Evolutionary conservation across 64 coral and sea anemone species (phyloP).

Genomic region (Montipora sp.): DNA sequence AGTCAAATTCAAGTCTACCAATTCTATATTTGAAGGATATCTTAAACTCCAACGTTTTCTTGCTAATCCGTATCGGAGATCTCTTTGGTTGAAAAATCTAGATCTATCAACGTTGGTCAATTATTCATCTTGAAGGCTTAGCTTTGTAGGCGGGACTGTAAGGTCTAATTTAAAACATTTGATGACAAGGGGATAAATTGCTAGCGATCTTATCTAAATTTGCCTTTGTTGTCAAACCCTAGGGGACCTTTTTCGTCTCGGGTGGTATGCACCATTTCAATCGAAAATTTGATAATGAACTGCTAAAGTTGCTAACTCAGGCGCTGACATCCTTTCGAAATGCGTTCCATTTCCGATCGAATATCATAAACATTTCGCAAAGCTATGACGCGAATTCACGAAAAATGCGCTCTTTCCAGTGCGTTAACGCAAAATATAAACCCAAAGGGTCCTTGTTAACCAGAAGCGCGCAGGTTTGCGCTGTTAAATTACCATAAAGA

Average conservation of each 20-base stretch:
- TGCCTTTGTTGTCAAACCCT: conserved; percentile 61
- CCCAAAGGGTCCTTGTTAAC: background rate
- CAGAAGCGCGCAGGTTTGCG: background rate
- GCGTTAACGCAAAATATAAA: no score
- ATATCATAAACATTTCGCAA: conserved; percentile 68
- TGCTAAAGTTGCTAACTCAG: conserved; percentile 56
- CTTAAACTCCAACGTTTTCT: background rate
- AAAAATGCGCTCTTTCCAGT: background rate
- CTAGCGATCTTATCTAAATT: conserved; percentile 78
- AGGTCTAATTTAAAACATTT: conserved; percentile 79
- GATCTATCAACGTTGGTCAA: conserved; percentile 49
- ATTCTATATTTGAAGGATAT: background rate
- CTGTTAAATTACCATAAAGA: background rate
- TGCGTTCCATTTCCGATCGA: conserved; percentile 84
- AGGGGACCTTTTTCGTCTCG: conserved; percentile 64
- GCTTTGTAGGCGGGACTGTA: conserved; percentile 66
- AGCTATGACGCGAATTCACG: background rate
- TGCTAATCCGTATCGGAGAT: background rate
- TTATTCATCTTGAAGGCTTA: conserved; percentile 55
- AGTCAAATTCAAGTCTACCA: background rate
- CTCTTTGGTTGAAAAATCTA: conserved; percentile 6
- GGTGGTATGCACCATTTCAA: conserved; percentile 70
- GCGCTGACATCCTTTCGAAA: conserved; percentile 73
- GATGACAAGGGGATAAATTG: conserved; percentile 78
- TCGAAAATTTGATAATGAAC: conserved; percentile 83